Base-by-base conservation (phyloP, 1,140 invertebrate genomes). In the Drosophila grimshawi region DNA sequence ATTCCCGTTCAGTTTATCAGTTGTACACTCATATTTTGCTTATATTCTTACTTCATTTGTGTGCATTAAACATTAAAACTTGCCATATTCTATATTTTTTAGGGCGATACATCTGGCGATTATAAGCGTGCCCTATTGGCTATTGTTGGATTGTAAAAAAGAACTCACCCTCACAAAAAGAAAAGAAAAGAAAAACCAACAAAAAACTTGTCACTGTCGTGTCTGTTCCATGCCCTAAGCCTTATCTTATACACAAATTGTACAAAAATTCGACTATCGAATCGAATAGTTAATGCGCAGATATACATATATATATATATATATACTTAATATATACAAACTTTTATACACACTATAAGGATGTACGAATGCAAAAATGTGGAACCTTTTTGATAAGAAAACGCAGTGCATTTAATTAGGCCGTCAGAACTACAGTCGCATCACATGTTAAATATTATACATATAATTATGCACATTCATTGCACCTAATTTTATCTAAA, bases 61-160 rank as follows among this genome's bases (percentile, higher is more conserved):
- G 69, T 88, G 68, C 43, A 76, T 66, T 53, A 72, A 77, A 76
- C 82, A 92, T 90, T 83, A 91, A 92, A 80, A 76, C 57, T 53
- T 89, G 86, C 66, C 79, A 81, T 76, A 85, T 91, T 91, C 88
- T 91, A 80, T 93, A 90, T 93, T 92, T 19, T 95, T 96, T 94
- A 97, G 96, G 96, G 95, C 79, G 97, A 98, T 93, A 98, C 97
- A 67, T 97, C 97, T 81, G 97, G 97, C 72, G 97, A 98, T 94
- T 98, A 98, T 94, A 97, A 96, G 94, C 96, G 95, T 93, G 95
- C 97, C 83, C 95, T 98, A 83, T 94, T 98, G 89, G 95, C 96
- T 79, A 93, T 98, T 86, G 94, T 97, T 94, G 93, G 95, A 94
- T 95, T 95, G 94, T 94, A 92, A 89, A 71, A 60, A 80, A 76